Conservation (phyloP, 2,797 vertebrate species). For the Onychomys leucogaster region DNA sequence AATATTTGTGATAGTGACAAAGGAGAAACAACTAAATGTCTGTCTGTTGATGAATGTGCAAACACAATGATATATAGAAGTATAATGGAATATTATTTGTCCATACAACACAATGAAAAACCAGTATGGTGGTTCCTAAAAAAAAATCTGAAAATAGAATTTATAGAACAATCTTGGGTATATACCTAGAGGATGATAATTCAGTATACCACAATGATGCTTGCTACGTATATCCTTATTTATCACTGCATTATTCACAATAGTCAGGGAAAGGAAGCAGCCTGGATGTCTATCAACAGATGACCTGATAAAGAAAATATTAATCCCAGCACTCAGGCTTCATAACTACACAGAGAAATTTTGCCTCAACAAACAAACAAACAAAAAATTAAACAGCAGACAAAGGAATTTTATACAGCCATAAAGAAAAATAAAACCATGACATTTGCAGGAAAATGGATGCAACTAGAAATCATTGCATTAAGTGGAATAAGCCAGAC, state of each 20-base stretch:
- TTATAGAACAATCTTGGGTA: neutral
- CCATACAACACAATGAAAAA: neutral
- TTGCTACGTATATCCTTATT: neutral
- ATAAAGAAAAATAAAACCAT: neutral
- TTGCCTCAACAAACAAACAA: too few species aligned
- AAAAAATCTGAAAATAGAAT: neutral
- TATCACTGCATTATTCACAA: neutral
- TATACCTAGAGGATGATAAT: neutral
- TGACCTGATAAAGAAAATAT: neutral
- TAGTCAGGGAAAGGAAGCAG: neutral
- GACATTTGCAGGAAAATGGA: neutral
- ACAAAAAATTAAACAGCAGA: neutral
- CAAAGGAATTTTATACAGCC: neutral
- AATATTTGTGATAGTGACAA: neutral
- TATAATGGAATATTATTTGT: neutral
- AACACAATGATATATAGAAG: neutral
- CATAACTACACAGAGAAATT: too few species aligned
- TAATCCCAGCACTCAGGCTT: too few species aligned
- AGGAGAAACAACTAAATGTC: neutral
- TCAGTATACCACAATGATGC: neutral
- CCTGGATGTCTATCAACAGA: neutral
- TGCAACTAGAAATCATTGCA: neutral
- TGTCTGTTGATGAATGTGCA: neutral
- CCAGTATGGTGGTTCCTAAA: neutral
- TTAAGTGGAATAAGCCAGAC: neutral